phyloP scores from a whole-genome alignment of 2,888 invertebrate species.

The Phyto melanocephala region DNA sequence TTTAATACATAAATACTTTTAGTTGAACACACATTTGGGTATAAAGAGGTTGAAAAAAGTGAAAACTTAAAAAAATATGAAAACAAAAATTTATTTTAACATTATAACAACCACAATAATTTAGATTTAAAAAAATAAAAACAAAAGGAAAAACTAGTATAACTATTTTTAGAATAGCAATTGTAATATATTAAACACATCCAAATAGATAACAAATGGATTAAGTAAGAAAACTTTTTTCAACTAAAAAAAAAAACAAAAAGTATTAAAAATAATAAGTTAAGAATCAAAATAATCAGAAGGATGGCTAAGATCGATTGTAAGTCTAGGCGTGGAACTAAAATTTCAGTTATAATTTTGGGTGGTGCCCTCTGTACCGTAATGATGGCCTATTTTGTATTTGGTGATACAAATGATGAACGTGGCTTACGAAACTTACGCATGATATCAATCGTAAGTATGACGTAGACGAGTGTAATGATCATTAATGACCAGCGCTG shows the following conservation, averaged over 20 bases:
- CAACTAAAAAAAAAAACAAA: neutral
- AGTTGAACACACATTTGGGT: constrained; percentile 48
- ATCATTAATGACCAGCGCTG: neutral
- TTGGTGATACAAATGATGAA: constrained; percentile 77
- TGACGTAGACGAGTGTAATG: neutral
- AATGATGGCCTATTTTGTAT: constrained; percentile 77
- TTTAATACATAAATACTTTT: constrained; percentile 16
- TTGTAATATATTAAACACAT: neutral
- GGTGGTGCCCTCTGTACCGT: constrained; percentile 75
- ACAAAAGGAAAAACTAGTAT: neutral
- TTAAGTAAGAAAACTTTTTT: neutral
- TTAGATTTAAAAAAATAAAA: neutral
- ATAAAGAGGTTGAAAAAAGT: constrained; percentile 34
- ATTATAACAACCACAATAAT: neutral
- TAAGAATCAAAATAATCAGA: too few species aligned
- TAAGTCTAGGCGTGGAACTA: constrained; percentile 74
- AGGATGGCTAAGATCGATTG: constrained; percentile 73
- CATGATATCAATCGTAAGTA: constrained; percentile 77
- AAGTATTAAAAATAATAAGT: too few species aligned
- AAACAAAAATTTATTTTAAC: neutral
- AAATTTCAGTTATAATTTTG: constrained; percentile 76
- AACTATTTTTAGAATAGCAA: constrained; percentile 51
- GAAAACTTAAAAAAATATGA: constrained; percentile 5
- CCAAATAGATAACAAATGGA: constrained; percentile 11
- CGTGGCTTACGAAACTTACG: constrained; percentile 75